Conservation (phyloP, 2,797 vertebrate genomes). For the Lepidocolaptes lacrymiger region DNA sequence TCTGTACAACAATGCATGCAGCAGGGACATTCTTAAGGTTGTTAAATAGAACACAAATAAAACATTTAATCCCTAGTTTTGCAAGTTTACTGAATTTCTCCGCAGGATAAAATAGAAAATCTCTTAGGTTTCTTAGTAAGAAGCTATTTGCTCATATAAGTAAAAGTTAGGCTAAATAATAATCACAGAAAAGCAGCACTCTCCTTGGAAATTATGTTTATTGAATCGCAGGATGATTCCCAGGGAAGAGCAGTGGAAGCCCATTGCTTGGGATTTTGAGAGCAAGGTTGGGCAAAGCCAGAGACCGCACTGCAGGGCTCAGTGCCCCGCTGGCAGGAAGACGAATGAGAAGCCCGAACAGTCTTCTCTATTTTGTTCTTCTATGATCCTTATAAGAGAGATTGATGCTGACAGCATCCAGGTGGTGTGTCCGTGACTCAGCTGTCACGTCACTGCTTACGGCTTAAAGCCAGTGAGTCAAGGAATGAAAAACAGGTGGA, state of each 20-base stretch:
- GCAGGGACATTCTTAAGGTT: not conserved
- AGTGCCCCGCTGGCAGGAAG: conserved; percentile 39
- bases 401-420: conserved; percentile 73
- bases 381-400: conserved; percentile 65
- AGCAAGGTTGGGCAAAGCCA: conserved; percentile 1
- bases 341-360: conserved; percentile 44
- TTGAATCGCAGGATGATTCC: not conserved
- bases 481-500: conserved; percentile 67
- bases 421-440: conserved; percentile 68
- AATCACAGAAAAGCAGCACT: not conserved
- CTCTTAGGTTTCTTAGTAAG: not conserved
- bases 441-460: conserved; percentile 67
- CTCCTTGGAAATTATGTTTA: not conserved
- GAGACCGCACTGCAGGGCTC: conserved; percentile 28
- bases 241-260: conserved; percentile 6
- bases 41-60: not conserved
- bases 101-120: not conserved
- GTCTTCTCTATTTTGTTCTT: conserved; percentile 58
- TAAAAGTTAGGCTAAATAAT: not conserved
- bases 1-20: conserved; percentile 10
- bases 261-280: not conserved
- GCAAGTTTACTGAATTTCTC: not conserved
- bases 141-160: not conserved
- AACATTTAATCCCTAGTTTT: not conserved
- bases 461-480: conserved; percentile 58